Conservation (phyloP, 53 echinoderm and acorn worm genomes). For the Echinarachnius parma region DNA sequence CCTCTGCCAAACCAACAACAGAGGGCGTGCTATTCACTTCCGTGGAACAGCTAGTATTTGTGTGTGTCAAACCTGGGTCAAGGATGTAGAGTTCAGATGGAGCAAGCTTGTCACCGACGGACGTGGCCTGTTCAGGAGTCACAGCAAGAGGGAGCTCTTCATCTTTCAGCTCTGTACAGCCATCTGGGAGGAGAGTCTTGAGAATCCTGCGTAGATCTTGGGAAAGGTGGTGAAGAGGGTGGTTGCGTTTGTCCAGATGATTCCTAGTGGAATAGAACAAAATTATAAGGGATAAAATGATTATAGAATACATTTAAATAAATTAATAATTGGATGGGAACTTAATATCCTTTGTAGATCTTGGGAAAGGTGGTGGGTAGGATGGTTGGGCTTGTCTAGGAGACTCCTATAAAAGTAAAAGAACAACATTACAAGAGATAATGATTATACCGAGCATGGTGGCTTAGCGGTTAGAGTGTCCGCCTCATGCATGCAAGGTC, state of each 20-base stretch:
- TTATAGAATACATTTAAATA: neutral
- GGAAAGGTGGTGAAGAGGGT: slow-evolving; percentile 43
- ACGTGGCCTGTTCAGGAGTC: neutral
- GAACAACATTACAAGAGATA: too few relatives aligned
- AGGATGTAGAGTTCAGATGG: slow-evolving; percentile 8
- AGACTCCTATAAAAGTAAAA: too few relatives aligned
- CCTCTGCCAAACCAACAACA: too few relatives aligned
- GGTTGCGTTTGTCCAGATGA: slow-evolving; percentile 23
- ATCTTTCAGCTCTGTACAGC: neutral
- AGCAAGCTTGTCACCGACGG: neutral
- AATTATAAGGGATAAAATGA: neutral
- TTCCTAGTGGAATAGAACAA: slow-evolving; percentile 20
- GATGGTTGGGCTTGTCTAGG: too few relatives aligned
- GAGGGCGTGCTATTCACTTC: too few relatives aligned
- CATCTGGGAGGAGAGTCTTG: neutral
- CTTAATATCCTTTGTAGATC: too few relatives aligned
- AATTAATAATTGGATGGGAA: too few relatives aligned
- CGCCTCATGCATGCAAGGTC: too few relatives aligned
- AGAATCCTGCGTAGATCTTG: neutral
- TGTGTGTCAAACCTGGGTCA: neutral
- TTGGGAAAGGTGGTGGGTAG: too few relatives aligned
- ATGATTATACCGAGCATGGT: too few relatives aligned
- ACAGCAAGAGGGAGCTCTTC: slow-evolving; percentile 29
- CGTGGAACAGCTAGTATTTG: neutral
- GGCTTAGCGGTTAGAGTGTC: too few relatives aligned